These are phyloP conservation scores for Bathynomus jamesi DNA, from an alignment of 1,140 invertebrate species.

Conservation along the genomic window DNA sequence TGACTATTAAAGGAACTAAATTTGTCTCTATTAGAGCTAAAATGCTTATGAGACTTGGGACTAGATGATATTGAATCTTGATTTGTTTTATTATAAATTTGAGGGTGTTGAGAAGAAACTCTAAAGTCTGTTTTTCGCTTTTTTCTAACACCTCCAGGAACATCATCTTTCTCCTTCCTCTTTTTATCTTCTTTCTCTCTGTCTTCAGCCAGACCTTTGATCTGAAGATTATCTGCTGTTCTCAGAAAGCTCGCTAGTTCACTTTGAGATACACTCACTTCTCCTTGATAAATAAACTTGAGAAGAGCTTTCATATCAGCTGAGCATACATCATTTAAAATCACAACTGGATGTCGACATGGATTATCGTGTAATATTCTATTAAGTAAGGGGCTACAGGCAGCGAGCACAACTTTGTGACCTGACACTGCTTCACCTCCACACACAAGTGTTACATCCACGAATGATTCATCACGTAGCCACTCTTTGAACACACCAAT, in stretches of 20 bases:
- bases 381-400: slow-evolving; percentile 65
- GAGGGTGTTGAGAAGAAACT: slow-evolving; percentile 7
- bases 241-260: slow-evolving; percentile 81
- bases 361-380: slow-evolving; percentile 44
- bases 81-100: slow-evolving; percentile 19
- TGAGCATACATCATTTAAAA: slow-evolving; percentile 73
- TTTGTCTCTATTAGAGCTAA: too few relatives aligned
- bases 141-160: slow-evolving; percentile 11
- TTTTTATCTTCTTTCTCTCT: slow-evolving; percentile 28
- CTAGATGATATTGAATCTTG: slow-evolving; percentile 29
- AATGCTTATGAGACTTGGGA: slow-evolving; percentile 9
- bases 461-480: slow-evolving; percentile 34
- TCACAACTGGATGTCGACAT: slow-evolving; percentile 73
- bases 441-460: slow-evolving; percentile 37
- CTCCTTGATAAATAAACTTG: slow-evolving; percentile 56
- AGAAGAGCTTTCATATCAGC: slow-evolving; percentile 62
- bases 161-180: slow-evolving; percentile 25
- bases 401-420: slow-evolving; percentile 59
- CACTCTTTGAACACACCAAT: slow-evolving; percentile 37
- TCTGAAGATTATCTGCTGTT: slow-evolving; percentile 84
- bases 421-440: slow-evolving; percentile 49
- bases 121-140: slow-evolving; percentile 12
- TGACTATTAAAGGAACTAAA: neutral
- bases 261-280: slow-evolving; percentile 88
- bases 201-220: slow-evolving; percentile 79